Evolutionary conservation across 2,888 invertebrate genomes (phyloP).

Genomic region (Lasioglossum malachurum): DNA sequence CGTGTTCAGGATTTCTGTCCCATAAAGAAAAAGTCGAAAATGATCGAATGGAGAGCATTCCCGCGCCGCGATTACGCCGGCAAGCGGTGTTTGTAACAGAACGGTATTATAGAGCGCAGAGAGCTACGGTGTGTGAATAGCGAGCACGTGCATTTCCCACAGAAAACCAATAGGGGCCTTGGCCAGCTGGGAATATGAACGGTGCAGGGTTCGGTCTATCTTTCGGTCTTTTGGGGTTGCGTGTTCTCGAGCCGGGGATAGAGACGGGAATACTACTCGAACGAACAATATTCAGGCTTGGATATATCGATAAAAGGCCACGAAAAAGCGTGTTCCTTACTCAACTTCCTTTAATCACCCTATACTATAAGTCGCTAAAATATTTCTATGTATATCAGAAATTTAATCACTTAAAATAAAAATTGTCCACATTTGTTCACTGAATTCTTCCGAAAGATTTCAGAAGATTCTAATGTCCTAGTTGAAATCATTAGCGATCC

Average conservation of each 20-base stretch:
- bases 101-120: conserved; percentile 66
- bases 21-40: conserved; percentile 35
- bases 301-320: conserved; percentile 51
- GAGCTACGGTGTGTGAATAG: conserved; percentile 77
- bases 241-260: conserved; percentile 52
- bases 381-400: background rate
- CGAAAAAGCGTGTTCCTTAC: conserved; percentile 30
- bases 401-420: background rate
- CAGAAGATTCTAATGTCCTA: no score
- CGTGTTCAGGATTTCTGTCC: background rate
- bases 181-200: conserved; percentile 85
- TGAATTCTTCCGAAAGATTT: no score
- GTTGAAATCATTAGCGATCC: no score
- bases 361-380: background rate
- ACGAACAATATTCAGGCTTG: conserved; percentile 51
- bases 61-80: conserved; percentile 55
- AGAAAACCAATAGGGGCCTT: conserved; percentile 82
- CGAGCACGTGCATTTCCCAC: conserved; percentile 84
- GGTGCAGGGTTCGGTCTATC: conserved; percentile 85
- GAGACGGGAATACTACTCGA: conserved; percentile 51
- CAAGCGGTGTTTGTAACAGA: conserved; percentile 64
- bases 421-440: background rate
- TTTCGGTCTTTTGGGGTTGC: conserved; percentile 60
- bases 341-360: conserved; percentile 20
- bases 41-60: conserved; percentile 47